phyloP scores from a whole-genome alignment of 1,140 invertebrate genomes.

The Samia ricini region DNA sequence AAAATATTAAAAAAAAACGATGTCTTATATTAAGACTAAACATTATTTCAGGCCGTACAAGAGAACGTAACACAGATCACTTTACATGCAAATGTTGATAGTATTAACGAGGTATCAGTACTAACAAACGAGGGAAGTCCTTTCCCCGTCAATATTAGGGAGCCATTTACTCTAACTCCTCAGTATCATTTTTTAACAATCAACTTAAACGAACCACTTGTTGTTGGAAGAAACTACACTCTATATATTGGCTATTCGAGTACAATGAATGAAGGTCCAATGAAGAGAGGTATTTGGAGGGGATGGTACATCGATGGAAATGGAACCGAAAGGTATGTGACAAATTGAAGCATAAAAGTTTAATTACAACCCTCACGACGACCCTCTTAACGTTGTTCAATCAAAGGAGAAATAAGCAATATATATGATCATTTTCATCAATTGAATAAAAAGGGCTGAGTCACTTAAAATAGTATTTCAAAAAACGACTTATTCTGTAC shows the following conservation, averaged over 20 bases:
- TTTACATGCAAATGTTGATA: conserved; percentile 58
- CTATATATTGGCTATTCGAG: conserved; percentile 50
- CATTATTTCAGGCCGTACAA: conserved; percentile 47
- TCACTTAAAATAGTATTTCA: too few relatives aligned
- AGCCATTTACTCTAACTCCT: conserved; percentile 36
- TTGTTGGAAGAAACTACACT: conserved; percentile 41
- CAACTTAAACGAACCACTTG: conserved; percentile 38
- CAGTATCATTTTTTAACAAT: conserved; percentile 59
- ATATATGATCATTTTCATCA: too few relatives aligned
- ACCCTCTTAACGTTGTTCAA: too few relatives aligned
- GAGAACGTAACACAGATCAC: conserved; percentile 52
- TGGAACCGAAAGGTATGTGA: conserved; percentile 45
- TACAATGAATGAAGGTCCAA: conserved; percentile 65
- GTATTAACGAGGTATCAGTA: conserved; percentile 40
- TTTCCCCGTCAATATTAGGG: conserved; percentile 23
- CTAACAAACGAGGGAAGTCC: conserved; percentile 16
- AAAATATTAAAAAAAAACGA: too few relatives aligned
- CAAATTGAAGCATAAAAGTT: too few relatives aligned
- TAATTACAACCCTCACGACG: too few relatives aligned
- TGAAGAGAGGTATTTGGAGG: conserved; percentile 67
- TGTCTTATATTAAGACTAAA: background rate
- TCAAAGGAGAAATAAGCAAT: too few relatives aligned
- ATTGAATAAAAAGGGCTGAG: too few relatives aligned
- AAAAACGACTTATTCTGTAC: too few relatives aligned
- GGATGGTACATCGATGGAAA: conserved; percentile 59